Percentiles rank a stretch among this genome's conserved stretches.
Conservation (phyloP, 2,113 vertebrate species). For the Clarias macrocephalus region DNA sequence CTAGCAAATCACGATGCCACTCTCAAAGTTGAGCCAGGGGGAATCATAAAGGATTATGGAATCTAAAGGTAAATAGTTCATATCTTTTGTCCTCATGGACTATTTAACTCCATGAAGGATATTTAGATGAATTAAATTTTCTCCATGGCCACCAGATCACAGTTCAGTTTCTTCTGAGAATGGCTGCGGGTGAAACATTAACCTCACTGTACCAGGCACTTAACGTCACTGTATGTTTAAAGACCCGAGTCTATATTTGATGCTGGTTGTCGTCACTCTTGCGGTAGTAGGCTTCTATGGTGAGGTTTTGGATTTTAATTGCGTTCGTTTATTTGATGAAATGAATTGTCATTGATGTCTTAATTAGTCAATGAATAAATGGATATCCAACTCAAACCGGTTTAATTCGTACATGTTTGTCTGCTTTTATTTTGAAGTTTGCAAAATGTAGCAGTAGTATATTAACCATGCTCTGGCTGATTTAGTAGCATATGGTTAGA, state of each 20-base stretch:
- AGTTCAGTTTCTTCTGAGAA: background rate
- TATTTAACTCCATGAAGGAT: background rate
- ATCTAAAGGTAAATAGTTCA: background rate
- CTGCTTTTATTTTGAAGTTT: background rate
- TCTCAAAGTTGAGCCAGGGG: background rate
- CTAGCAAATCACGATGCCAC: background rate
- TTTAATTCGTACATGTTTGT: constrained; percentile 11
- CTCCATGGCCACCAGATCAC: constrained; percentile 11
- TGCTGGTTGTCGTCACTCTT: background rate
- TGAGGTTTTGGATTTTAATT: background rate
- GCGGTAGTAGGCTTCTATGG: background rate
- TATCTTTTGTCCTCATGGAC: background rate
- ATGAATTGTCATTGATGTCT: background rate
- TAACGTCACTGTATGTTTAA: constrained; percentile 4
- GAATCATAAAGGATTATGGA: background rate
- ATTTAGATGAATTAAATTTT: background rate
- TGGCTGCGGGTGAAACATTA: constrained; percentile 22
- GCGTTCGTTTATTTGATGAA: background rate
- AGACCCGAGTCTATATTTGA: background rate
- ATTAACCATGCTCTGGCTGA: background rate
- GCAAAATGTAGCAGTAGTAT: background rate
- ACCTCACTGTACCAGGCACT: constrained; percentile 11
- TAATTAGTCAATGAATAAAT: constrained; percentile 6
- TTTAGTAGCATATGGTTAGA: background rate
- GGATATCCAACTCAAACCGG: background rate